Base-by-base conservation (phyloP, 2,888 invertebrate species). In the Molanna angustata region DNA sequence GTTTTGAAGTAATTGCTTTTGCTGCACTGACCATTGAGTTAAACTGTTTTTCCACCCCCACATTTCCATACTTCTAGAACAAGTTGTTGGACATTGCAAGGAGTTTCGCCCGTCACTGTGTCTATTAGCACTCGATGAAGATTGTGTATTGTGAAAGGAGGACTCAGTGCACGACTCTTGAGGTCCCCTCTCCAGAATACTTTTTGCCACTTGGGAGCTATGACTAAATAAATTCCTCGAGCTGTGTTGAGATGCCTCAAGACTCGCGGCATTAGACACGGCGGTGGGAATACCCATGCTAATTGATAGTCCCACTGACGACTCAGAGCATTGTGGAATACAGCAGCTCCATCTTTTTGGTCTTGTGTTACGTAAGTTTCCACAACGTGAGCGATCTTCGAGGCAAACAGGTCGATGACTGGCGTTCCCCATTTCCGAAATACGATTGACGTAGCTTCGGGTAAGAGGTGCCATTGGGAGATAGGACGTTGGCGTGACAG, bases 171-270 rank as follows among this genome's bases (percentile, higher is more conserved):
- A 33, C 66, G 44, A 4, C 49, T 13, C 50, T 57, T 61, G 11
- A 66, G 58, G 35, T 66, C 64, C 13, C 64, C 52, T 59, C 61
- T 41, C 64, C 66, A 66, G 47, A 63, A 66, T 3, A 61, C 62
- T 31, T 54, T 53, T 27, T 61, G 42, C 52, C 62, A 58, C 31
- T 62, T 61, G 11, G 58, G 57, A 0, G 61, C 56, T n/a, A 54
- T 62, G 56, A 49, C 21, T 18, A 17, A n/a, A n/a, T n/a, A n/a
- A n/a, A n/a, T n/a, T n/a, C n/a, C n/a, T n/a, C n/a, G n/a, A n/a
- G n/a, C n/a, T n/a, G n/a, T n/a, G n/a, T n/a, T n/a, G n/a, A n/a
- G n/a, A n/a, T n/a, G n/a, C n/a, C n/a, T n/a, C n/a, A n/a, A n/a
- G n/a, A n/a, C n/a, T n/a, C n/a, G n/a, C n/a, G n/a, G n/a, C n/a